Conservation (phyloP, 2,113 vertebrate species). For the Glareola pratincola region DNA sequence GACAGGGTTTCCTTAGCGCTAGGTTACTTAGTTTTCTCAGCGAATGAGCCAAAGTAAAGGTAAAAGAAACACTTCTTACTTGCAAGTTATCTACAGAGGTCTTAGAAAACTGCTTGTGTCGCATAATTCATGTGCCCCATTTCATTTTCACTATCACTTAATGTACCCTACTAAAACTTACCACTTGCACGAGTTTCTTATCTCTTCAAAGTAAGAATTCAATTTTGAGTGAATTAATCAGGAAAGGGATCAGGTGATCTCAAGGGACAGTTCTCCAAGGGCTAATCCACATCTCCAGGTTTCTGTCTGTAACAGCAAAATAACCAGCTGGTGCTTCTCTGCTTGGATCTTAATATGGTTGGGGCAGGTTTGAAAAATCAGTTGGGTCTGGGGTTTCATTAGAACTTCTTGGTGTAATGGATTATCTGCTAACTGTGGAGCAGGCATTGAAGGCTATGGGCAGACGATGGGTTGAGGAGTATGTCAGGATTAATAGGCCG, state of each 20-base stretch:
- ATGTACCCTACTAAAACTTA: background rate
- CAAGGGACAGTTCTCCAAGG: background rate
- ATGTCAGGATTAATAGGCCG: constrained; percentile 7
- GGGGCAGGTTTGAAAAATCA: background rate
- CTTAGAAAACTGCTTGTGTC: background rate
- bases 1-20: background rate
- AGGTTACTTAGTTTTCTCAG: background rate
- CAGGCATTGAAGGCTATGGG: background rate
- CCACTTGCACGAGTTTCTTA: background rate
- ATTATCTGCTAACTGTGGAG: background rate
- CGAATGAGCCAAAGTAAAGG: background rate
- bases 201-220: background rate
- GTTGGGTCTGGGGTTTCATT: background rate
- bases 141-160: background rate
- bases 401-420: background rate
- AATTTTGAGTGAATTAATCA: background rate
- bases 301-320: background rate
- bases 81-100: background rate
- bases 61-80: background rate
- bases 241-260: background rate
- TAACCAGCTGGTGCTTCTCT: background rate
- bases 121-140: background rate
- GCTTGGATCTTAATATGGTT: background rate
- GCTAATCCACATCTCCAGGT: background rate
- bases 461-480: background rate